These are phyloP conservation scores for Actenoides hombroni DNA, from an alignment of 2,113 vertebrate species.

Conservation along the genomic window DNA sequence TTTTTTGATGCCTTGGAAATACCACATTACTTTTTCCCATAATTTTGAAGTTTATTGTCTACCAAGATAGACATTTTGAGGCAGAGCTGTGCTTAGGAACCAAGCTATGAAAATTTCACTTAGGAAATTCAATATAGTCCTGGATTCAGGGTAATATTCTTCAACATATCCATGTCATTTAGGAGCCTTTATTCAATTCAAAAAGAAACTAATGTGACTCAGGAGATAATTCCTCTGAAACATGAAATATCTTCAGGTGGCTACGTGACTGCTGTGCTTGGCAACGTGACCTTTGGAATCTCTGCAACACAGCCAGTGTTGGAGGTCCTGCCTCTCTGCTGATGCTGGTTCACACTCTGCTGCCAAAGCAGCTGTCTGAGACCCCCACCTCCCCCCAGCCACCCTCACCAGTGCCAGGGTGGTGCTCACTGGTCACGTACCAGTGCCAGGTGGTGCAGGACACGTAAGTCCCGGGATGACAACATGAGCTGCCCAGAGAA, in stretches of 20 bases:
- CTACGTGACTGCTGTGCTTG: neutral
- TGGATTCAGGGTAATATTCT: neutral
- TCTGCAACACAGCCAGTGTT: rapidly evolving
- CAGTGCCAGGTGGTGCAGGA: neutral
- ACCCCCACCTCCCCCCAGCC: neutral
- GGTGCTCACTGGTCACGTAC: neutral
- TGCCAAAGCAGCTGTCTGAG: neutral
- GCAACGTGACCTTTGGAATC: neutral
- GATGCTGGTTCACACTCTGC: neutral
- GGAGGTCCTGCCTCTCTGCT: neutral
- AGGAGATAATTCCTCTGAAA: neutral
- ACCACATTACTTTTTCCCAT: neutral
- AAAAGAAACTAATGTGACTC: neutral
- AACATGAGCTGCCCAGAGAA: neutral
- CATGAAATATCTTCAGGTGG: neutral
- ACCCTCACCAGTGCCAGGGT: neutral
- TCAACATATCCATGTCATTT: neutral
- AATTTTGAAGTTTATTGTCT: neutral
- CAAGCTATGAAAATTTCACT: neutral
- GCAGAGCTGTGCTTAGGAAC: neutral
- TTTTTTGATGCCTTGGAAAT: neutral
- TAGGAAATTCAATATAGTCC: neutral
- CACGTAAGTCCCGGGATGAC: neutral
- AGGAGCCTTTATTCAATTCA: neutral
- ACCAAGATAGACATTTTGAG: neutral